phyloP scores from a whole-genome alignment of 2,797 vertebrate genomes.

The Acanthornis magna region DNA sequence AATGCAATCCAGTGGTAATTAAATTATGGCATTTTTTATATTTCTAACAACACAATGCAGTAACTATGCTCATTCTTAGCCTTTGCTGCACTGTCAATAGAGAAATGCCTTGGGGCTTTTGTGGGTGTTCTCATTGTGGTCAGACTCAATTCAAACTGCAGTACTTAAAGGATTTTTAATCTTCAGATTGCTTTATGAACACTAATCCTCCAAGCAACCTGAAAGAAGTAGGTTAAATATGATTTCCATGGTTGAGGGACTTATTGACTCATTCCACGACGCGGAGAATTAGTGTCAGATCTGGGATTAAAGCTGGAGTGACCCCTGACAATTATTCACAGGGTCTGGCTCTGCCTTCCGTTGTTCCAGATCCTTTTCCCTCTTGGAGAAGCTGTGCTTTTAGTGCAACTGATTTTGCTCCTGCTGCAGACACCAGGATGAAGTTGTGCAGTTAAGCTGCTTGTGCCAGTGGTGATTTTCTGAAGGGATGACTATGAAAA shows the following conservation, averaged over 20 bases:
- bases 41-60: fast-evolving
- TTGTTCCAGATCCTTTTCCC: neutral
- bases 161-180: conserved; percentile 13
- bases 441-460: neutral
- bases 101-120: neutral
- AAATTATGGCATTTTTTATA: neutral
- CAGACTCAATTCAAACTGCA: neutral
- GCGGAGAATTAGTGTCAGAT: neutral
- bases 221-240: conserved; percentile 53
- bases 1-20: neutral
- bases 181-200: conserved; percentile 4
- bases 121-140: neutral
- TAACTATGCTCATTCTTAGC: neutral
- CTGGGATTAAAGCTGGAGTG: neutral
- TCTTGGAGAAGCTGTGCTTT: neutral
- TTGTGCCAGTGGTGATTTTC: neutral
- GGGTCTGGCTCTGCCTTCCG: neutral
- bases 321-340: neutral
- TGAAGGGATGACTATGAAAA: neutral
- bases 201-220: conserved; percentile 17
- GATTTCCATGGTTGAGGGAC: neutral
- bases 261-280: neutral
- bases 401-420: neutral
- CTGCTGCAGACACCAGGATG: fast-evolving
- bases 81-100: neutral